Percentiles rank a stretch among this genome's conserved stretches.
Conservation (phyloP, 1,140 invertebrate species). For the Gryllus bimaculatus region DNA sequence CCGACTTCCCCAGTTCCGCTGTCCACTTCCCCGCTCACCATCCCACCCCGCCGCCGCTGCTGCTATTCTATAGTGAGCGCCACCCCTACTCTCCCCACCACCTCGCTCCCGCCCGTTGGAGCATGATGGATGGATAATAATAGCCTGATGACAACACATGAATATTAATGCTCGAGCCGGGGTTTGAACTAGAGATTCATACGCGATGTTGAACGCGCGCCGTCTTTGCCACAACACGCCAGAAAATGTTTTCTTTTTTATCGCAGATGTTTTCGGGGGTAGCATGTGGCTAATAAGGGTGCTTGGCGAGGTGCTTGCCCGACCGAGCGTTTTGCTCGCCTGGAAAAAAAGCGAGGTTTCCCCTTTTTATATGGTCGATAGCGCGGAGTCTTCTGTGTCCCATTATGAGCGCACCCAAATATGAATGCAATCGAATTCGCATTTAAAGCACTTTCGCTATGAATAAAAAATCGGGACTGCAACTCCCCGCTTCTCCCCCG, state of each 20-base stretch:
- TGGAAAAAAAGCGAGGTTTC: no score
- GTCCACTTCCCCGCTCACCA: not conserved
- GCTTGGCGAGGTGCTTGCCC: no score
- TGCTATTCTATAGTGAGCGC: not conserved
- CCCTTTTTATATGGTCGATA: no score
- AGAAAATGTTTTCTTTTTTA: not conserved
- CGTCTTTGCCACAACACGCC: not conserved
- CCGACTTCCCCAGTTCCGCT: not conserved
- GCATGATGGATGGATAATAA: not conserved
- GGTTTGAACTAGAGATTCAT: not conserved
- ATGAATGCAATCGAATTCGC: no score
- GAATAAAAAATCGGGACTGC: no score
- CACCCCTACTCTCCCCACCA: not conserved
- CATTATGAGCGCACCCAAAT: no score
- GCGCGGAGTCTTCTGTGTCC: no score
- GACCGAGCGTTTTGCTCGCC: no score
- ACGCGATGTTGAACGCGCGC: not conserved
- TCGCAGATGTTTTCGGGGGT: not conserved
- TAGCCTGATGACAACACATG: not conserved
- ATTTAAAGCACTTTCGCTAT: no score
- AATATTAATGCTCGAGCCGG: not conserved
- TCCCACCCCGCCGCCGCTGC: no score
- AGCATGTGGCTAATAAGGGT: not conserved
- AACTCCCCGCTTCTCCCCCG: no score
- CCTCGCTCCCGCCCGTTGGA: not conserved